Evolutionary conservation across 2,888 invertebrate genomes (phyloP), one percentile per base, ranked within the genome.

Genomic region (Litoditis marina): DNA sequence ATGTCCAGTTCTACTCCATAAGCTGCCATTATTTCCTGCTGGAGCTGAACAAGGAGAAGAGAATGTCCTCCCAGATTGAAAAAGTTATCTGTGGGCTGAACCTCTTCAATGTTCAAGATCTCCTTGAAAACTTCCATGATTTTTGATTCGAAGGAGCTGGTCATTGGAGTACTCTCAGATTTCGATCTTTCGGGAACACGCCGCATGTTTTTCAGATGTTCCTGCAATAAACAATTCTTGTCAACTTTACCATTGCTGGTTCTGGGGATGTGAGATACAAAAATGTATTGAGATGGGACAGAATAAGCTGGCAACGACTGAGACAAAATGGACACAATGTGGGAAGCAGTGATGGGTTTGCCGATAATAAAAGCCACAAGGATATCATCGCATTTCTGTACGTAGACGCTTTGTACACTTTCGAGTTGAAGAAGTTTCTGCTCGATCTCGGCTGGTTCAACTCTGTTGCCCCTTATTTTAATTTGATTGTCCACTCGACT

Each of bases 1-100:
- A 61, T 51, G 5, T 27, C 30, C 13, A 69, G 54, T 46, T 66
- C 67, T 7, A 74, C 55, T 19, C 56, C 56, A 39, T 79, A 69
- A 8, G 65, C 58, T 13, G 72, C 69, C 1, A 68, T 56, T 3
- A 80, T 52, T 0, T 54, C 50, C 11, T 68, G 56, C 44, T 73
- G 66, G 1, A 80, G 56, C 56, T 68, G 61, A 46, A 80, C 66
- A 7, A 79, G 58, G 2, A 69, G 62, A 25, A 80, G 60, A 0
- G 80, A 80, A 51, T 79, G 74, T 13, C 80, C 80, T 13, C 80
- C 80, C 7, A 70, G 49, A 16, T 62, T 52, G 50, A 77, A 73
- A 53, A 80, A 78, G 42, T 70, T 69, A 5, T 68, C 71, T 0
- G 42, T 36, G 0, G 63, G n/a, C 11, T 44, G 32, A n/a, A 50